phyloP scores from a whole-genome alignment of 23 tunicate species.

The Styela clava region DNA sequence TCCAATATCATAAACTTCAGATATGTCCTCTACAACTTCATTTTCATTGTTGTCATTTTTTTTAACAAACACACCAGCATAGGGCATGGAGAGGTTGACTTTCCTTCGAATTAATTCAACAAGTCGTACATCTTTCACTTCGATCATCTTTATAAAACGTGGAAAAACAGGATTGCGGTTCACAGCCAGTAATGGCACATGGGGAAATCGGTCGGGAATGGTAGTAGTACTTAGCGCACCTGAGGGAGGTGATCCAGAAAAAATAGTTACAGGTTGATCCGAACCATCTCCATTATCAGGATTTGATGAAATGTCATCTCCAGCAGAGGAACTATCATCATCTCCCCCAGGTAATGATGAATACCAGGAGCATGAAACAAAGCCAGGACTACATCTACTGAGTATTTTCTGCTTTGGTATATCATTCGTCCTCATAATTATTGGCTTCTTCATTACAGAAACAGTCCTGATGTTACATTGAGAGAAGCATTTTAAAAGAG shows the following conservation, averaged over 20 bases:
- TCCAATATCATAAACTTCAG: constrained; percentile 79
- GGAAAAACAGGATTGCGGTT: constrained; percentile 93
- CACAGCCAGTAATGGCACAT: constrained; percentile 86
- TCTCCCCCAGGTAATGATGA: not conserved
- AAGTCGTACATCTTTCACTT: constrained; percentile 83
- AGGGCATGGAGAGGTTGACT: constrained; percentile 69
- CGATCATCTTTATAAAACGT: constrained; percentile 92
- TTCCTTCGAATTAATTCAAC: constrained; percentile 81
- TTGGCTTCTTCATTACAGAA: too few species aligned
- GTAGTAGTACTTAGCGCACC: constrained; percentile 70
- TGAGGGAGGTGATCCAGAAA: not conserved
- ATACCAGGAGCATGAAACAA: too few species aligned
- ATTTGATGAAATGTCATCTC: not conserved
- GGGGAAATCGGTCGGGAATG: constrained; percentile 82
- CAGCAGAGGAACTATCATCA: not conserved
- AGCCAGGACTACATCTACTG: too few species aligned
- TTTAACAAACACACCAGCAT: constrained; percentile 96
- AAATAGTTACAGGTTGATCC: not conserved
- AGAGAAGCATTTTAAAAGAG: too few species aligned
- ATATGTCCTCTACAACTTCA: constrained; percentile 49
- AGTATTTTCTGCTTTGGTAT: too few species aligned
- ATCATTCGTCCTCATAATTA: too few species aligned
- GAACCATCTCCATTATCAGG: not conserved
- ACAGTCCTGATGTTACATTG: too few species aligned
- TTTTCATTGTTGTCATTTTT: constrained; percentile 70